Base-by-base conservation (phyloP, 1,140 invertebrate genomes). In the Mactra quadrangularis region DNA sequence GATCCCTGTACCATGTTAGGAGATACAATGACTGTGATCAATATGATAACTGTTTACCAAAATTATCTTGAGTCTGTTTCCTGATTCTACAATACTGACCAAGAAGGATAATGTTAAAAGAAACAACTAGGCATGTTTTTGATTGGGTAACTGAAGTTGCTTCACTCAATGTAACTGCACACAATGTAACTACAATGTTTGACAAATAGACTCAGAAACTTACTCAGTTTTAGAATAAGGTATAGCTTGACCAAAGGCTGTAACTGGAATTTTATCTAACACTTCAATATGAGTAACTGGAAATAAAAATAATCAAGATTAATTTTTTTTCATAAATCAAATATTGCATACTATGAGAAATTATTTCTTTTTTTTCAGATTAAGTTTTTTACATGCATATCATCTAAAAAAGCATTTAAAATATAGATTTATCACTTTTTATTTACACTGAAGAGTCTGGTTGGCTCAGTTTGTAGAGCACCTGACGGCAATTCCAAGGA, bases 231-330 rank as follows among this genome's bases (percentile, higher is more conserved):
- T 81, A n/a, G 75, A 38, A 35, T 41, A 79, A 29, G 83, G 83
- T 64, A 85, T 82, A 31, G 83, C 50, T 13, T 81, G 83, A 1
- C 83, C 83, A 68, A 85, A 85, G 9, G 83, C 83, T 47, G 83
- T 79, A n/a, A 85, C 83, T 4, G 83, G 77, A 17, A 85, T 66
- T 64, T 70, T 81, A n/a, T 85, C 83, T n/a, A 66, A 15, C 13
- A 85, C 76, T 70, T 85, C 83, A 59, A 85, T 75, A 52, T 85
- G 77, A 27, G 70, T 81, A 27, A 85, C 83, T 85, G 62, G 60
- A 81, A 81, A 29, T 3, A 59, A 68, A 35, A 29, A 38, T 27
- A n/a, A 15, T 59, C 17, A 59, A 13, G 13, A 7, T 27, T 13
- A 59, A 29, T 29, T 59, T 55, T 9, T 11, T 15, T 22, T 6